Conservation (phyloP, 92 coral and sea anemone species). For the Umimayanthus kanabou region DNA sequence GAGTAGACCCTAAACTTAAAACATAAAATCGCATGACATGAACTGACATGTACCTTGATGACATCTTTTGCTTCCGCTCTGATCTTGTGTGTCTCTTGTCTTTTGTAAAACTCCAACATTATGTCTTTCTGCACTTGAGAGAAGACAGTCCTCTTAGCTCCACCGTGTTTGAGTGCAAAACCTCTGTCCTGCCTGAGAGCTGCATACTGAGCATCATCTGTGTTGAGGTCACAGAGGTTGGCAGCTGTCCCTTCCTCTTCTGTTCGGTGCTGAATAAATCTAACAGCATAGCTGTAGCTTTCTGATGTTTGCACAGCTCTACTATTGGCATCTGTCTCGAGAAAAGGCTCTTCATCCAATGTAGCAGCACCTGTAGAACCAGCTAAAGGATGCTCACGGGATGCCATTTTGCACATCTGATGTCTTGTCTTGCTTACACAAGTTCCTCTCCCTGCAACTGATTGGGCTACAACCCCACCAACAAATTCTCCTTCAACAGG, state of each 20-base stretch:
- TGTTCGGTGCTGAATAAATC: slow-evolving; percentile 18
- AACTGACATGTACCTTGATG: background rate
- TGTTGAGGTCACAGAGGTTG: no score
- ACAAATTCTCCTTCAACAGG: slow-evolving; percentile 32
- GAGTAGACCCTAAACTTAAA: no score
- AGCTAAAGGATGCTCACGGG: slow-evolving; percentile 27
- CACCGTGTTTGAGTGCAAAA: background rate
- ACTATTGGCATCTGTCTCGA: background rate
- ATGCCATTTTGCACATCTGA: slow-evolving; percentile 39
- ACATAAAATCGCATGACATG: no score
- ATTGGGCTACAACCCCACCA: slow-evolving; percentile 43
- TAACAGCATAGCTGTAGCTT: background rate
- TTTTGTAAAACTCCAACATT: background rate
- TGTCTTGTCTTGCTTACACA: slow-evolving; percentile 22
- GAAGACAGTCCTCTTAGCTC: background rate
- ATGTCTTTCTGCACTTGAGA: background rate
- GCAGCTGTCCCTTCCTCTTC: background rate
- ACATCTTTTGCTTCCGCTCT: background rate
- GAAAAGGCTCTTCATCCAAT: background rate
- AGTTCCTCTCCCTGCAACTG: slow-evolving; percentile 51
- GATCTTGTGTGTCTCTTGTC: background rate
- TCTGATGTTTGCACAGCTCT: background rate
- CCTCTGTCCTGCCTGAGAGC: background rate
- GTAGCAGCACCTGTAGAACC: slow-evolving; percentile 43
- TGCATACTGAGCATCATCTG: background rate